phyloP scores from a whole-genome alignment of 2,888 invertebrate species.

The Metallyticus violacea region DNA sequence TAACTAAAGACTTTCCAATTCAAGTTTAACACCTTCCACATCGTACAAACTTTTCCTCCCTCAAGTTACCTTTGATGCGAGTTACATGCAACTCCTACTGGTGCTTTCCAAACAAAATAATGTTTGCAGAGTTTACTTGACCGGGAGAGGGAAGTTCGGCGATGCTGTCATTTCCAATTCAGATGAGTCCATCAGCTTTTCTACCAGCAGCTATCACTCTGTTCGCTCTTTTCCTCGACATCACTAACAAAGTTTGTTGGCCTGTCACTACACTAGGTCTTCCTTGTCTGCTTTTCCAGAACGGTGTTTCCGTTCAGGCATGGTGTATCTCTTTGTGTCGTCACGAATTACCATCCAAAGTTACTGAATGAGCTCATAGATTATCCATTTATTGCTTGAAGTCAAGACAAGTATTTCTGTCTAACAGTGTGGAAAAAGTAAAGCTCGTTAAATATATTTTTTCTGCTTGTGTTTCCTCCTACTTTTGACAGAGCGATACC shows the following conservation, averaged over 20 bases:
- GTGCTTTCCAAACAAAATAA: background rate
- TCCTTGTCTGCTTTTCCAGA: background rate
- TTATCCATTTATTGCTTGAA: background rate
- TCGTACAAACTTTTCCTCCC: background rate
- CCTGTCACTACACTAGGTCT: no score
- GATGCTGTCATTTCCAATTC: background rate
- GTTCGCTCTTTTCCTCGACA: background rate
- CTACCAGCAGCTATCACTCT: background rate
- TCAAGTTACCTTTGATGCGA: background rate
- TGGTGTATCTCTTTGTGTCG: no score
- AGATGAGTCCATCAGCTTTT: background rate
- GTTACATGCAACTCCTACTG: background rate
- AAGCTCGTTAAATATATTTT: no score
- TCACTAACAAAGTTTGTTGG: background rate
- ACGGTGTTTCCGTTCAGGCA: no score
- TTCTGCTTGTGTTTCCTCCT: no score
- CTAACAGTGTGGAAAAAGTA: background rate
- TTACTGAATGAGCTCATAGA: background rate
- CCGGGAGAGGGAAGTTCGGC: background rate
- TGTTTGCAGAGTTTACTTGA: background rate
- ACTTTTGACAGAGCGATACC: no score
- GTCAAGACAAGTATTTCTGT: background rate
- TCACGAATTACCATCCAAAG: no score
- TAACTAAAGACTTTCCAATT: background rate
- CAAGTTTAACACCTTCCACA: background rate